Percentiles rank a stretch among this genome's conserved stretches.
These are phyloP conservation scores for Lycodopsis pacificus DNA, from an alignment of 2,797 vertebrate genomes.

Conservation along the genomic window DNA sequence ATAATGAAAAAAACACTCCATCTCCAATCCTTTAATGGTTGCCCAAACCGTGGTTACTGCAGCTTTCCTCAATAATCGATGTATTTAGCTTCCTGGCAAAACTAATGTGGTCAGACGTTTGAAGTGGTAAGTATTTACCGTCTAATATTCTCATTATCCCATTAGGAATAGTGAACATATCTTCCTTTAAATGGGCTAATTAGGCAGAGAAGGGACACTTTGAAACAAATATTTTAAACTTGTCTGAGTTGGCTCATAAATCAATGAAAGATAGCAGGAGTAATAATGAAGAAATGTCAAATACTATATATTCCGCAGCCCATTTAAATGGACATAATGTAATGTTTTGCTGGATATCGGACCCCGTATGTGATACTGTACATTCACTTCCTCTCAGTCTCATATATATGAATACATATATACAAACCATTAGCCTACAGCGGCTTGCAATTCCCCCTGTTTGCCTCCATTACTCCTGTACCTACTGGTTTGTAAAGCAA, in stretches of 20 bases:
- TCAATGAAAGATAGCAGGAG: not conserved
- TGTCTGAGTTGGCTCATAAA: conserved; percentile 20
- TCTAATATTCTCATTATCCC: conserved; percentile 44
- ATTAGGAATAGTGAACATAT: conserved; percentile 46
- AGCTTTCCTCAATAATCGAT: conserved; percentile 61
- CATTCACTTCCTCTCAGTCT: conserved; percentile 8
- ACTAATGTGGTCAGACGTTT: conserved; percentile 73
- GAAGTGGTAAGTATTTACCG: conserved; percentile 77
- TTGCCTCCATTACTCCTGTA: conserved; percentile 77
- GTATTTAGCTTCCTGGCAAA: conserved; percentile 69
- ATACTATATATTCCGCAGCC: conserved; percentile 48
- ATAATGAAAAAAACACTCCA: conserved; percentile 62
- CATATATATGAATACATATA: conserved; percentile 22
- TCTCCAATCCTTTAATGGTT: conserved; percentile 82
- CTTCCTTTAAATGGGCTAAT: conserved; percentile 82
- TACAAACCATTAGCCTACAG: conserved; percentile 40
- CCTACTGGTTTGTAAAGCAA: conserved; percentile 86
- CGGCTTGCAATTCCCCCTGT: conserved; percentile 33
- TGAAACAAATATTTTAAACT: conserved; percentile 17
- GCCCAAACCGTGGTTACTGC: conserved; percentile 72
- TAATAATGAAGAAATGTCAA: conserved; percentile 4
- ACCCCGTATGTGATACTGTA: conserved; percentile 51
- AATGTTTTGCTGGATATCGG: conserved; percentile 38
- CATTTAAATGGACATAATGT: conserved; percentile 75
- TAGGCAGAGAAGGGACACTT: conserved; percentile 2